These are phyloP conservation scores for Drymonia ruficornis DNA, from an alignment of 2,888 invertebrate species.

Conservation along the genomic window DNA sequence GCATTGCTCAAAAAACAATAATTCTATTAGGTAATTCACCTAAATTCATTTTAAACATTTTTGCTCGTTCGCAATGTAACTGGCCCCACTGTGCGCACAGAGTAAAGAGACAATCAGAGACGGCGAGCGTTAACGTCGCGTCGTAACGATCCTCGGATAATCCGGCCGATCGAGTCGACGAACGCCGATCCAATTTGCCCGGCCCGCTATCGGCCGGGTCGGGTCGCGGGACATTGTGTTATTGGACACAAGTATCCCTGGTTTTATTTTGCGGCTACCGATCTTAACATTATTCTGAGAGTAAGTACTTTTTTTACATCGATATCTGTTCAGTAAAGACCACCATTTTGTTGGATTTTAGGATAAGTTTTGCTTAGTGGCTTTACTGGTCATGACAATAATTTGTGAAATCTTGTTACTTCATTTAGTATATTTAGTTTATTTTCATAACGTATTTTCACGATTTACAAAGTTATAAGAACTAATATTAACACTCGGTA, in stretches of 20 bases:
- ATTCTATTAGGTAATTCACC: conserved; percentile 6
- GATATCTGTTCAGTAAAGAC: not conserved
- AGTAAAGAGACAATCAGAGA: conserved; percentile 58
- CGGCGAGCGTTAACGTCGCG: conserved; percentile 49
- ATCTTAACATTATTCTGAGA: conserved; percentile 16
- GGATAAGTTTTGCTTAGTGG: not conserved
- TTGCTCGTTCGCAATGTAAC: not conserved
- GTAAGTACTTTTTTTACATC: not conserved
- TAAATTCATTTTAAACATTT: no score
- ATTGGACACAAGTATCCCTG: conserved; percentile 38
- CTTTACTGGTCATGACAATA: no score
- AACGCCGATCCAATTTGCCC: conserved; percentile 61
- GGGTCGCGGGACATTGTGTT: conserved; percentile 37
- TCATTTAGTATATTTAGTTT: not conserved
- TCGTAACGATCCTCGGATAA: conserved; percentile 51
- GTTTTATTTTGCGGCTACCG: conserved; percentile 35
- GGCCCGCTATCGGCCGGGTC: conserved; percentile 26
- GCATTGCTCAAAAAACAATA: not conserved
- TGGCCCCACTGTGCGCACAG: conserved; percentile 41
- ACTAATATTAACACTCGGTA: conserved; percentile 12
- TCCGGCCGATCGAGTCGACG: conserved; percentile 46
- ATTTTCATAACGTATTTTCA: not conserved
- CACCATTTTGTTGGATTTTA: not conserved
- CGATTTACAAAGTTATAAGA: conserved; percentile 4
- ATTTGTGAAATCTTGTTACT: no score